A percentile compares a stretch with the other conserved stretches of the same genome.
These are phyloP conservation scores for Hyles euphorbiae DNA, from an alignment of 1,140 invertebrate genomes.

Conservation along the genomic window DNA sequence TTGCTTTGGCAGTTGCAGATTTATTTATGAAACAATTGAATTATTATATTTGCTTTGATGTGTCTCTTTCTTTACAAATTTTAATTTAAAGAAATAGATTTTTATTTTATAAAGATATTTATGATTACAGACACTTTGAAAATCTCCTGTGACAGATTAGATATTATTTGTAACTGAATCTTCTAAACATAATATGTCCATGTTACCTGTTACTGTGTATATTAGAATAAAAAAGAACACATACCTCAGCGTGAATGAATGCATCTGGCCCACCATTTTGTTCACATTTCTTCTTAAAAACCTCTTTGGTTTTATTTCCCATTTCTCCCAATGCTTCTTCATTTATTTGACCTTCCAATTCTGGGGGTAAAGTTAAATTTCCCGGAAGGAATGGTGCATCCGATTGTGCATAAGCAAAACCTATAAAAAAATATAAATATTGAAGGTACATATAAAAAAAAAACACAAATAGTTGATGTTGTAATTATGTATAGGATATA, in stretches of 20 bases:
- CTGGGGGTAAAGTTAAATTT: conserved; percentile 37
- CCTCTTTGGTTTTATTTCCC: conserved; percentile 34
- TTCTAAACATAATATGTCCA: neutral
- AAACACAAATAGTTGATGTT: no score
- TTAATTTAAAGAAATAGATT: no score
- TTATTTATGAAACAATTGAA: no score
- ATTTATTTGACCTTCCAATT: conserved; percentile 43
- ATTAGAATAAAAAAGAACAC: conserved; percentile 1
- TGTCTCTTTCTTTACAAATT: no score
- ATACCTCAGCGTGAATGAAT: conserved; percentile 40
- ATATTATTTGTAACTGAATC: no score
- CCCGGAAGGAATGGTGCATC: conserved; percentile 28
- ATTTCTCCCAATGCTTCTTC: conserved; percentile 34
- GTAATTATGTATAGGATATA: no score
- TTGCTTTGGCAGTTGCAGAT: no score
- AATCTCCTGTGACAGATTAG: no score
- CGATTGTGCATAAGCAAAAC: conserved; percentile 30
- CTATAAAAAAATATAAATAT: conserved; percentile 21
- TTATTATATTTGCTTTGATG: no score
- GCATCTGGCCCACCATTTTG: conserved; percentile 47
- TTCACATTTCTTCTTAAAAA: conserved; percentile 48
- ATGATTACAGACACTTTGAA: no score
- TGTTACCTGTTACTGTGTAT: neutral
- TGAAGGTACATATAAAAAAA: no score
- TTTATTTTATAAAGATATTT: no score